Conservation (phyloP, 2,797 vertebrate species). For the Sebastes kiyomatsui region DNA sequence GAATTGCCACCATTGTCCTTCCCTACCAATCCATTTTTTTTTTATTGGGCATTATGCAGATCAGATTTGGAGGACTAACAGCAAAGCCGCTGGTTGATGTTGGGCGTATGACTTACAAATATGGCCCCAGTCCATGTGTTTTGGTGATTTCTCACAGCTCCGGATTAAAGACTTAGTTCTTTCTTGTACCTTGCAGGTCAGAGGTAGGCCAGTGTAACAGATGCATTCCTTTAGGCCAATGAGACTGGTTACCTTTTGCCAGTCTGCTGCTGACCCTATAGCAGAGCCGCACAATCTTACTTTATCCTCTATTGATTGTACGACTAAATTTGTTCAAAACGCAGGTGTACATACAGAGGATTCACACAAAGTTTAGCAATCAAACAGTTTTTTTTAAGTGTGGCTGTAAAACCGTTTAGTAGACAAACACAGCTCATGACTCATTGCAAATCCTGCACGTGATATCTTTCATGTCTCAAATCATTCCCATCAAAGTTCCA, state of each 20-base stretch:
- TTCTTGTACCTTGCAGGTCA: slow-evolving; percentile 56
- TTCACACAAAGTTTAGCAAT: neutral
- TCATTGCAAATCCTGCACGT: neutral
- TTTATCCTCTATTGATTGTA: neutral
- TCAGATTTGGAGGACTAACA: neutral
- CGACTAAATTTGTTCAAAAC: neutral
- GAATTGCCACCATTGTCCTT: neutral
- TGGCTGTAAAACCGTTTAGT: neutral
- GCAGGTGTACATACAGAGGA: neutral
- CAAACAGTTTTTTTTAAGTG: neutral
- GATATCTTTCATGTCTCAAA: neutral
- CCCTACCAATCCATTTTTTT: neutral
- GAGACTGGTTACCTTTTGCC: slow-evolving; percentile 51
- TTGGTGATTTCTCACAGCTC: slow-evolving; percentile 27
- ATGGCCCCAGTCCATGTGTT: slow-evolving; percentile 11
- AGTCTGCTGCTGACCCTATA: slow-evolving; percentile 40
- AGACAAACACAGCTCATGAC: neutral
- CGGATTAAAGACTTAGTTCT: slow-evolving; percentile 44
- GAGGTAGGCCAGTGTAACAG: slow-evolving; percentile 68
- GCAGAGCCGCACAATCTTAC: neutral
- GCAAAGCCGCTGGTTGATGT: neutral
- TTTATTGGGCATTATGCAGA: neutral
- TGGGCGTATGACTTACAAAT: neutral
- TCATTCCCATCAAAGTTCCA: neutral
- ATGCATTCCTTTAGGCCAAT: slow-evolving; percentile 51